phyloP scores from a whole-genome alignment of 2,888 invertebrate genomes.

The Lamproptera curius region DNA sequence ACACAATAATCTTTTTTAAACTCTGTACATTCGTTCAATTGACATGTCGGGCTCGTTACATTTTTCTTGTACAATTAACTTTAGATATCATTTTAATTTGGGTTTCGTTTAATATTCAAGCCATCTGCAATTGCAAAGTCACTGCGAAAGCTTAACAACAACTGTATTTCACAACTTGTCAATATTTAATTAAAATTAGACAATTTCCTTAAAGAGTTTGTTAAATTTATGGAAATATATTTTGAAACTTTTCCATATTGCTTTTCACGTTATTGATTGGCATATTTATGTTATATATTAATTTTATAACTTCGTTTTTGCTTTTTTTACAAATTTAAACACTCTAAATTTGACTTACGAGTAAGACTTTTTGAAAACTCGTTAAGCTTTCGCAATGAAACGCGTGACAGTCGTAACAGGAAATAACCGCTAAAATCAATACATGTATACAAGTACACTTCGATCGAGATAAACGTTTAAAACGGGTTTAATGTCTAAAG shows the following conservation, averaged over 20 bases:
- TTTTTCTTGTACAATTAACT: slow-evolving; percentile 67
- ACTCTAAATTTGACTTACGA: no score
- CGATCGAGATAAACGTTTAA: slow-evolving; percentile 27
- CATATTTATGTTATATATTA: no score
- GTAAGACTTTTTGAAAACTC: no score
- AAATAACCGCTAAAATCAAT: neutral
- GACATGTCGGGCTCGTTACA: slow-evolving; percentile 72
- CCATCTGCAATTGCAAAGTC: slow-evolving; percentile 34
- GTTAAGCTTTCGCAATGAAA: slow-evolving; percentile 4
- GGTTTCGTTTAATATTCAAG: slow-evolving; percentile 33
- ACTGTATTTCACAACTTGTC: neutral
- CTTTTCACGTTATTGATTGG: no score
- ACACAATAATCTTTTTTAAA: slow-evolving; percentile 52
- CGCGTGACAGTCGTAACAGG: neutral
- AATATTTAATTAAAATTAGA: no score
- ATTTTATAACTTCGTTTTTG: no score
- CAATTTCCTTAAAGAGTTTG: no score
- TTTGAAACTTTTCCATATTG: no score
- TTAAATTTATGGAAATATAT: no score
- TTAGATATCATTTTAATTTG: slow-evolving; percentile 36
- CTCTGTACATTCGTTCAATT: slow-evolving; percentile 72
- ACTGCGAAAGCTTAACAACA: slow-evolving; percentile 1
- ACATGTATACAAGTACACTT: slow-evolving; percentile 10
- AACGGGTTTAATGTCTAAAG: slow-evolving; percentile 36
- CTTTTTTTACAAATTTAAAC: no score